Percentiles rank a stretch among this genome's conserved stretches.
These are phyloP conservation scores for Ceryle rudis DNA, from an alignment of 2,797 vertebrate species.

Conservation along the genomic window DNA sequence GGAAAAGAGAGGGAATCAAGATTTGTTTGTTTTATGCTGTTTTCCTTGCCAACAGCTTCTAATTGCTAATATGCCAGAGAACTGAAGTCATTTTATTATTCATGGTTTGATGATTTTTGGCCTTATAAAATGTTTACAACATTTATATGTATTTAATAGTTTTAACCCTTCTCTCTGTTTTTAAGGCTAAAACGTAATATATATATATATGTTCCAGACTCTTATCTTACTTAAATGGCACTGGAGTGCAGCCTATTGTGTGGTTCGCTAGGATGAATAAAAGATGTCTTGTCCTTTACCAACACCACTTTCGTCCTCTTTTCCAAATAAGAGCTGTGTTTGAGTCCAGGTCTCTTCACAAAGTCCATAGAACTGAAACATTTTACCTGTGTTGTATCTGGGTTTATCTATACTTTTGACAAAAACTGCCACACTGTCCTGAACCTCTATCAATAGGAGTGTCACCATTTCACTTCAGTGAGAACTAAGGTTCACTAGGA, in stretches of 20 bases:
- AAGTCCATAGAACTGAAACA: neutral
- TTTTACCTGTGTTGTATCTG: neutral
- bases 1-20: slow-evolving; percentile 16
- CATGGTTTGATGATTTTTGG: neutral
- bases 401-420: neutral
- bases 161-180: neutral
- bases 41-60: slow-evolving; percentile 36
- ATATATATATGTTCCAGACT: neutral
- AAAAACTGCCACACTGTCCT: neutral
- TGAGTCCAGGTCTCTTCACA: neutral
- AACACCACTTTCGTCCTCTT: neutral
- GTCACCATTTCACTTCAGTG: neutral
- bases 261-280: neutral
- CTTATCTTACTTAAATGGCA: neutral
- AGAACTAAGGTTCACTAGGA: neutral
- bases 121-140: neutral
- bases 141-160: neutral
- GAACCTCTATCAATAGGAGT: neutral
- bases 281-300: neutral
- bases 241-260: neutral
- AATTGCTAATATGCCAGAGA: slow-evolving; percentile 45
- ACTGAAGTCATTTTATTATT: slow-evolving; percentile 51
- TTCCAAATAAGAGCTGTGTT: neutral
- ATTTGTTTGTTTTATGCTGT: slow-evolving; percentile 52
- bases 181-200: neutral